phyloP scores from a whole-genome alignment of 2,797 vertebrate genomes.

The Poecilia gillii region DNA sequence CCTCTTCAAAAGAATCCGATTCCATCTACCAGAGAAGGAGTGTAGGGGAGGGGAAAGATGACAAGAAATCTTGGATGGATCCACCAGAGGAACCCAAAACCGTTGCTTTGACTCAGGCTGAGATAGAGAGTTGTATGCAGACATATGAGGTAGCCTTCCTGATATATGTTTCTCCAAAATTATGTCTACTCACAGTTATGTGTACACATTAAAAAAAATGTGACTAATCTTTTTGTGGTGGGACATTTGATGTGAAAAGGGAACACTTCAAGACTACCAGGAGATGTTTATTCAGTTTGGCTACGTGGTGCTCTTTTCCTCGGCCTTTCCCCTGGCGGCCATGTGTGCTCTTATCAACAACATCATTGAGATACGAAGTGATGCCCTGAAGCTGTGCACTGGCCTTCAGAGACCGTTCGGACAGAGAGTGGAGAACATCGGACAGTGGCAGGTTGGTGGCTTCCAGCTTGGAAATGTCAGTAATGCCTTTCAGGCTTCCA shows the following conservation, averaged over 20 bases:
- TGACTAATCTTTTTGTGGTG: background rate
- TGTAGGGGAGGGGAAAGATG: constrained; percentile 48
- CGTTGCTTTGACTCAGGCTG: constrained; percentile 87
- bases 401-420: constrained; percentile 95
- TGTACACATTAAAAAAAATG: background rate
- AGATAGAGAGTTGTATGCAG: constrained; percentile 95
- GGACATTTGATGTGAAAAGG: constrained; percentile 74
- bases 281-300: constrained; percentile 99
- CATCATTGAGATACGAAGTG: constrained; percentile 96
- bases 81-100: constrained; percentile 86
- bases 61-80: constrained; percentile 90
- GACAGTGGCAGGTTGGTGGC: constrained; percentile 92
- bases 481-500: constrained; percentile 1
- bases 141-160: constrained; percentile 86
- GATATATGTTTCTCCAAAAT: background rate
- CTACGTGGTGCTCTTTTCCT: constrained; percentile 97
- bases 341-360: constrained; percentile 97
- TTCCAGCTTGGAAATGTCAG: constrained; percentile 73
- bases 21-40: constrained; percentile 63
- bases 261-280: constrained; percentile 97
- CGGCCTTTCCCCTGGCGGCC: constrained; percentile 94
- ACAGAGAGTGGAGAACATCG: constrained; percentile 91
- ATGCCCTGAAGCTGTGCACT: constrained; percentile 95
- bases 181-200: background rate
- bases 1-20: constrained; percentile 57